These are phyloP conservation scores for Leptura quadrifasciata DNA, from an alignment of 2,888 invertebrate genomes.

Conservation along the genomic window DNA sequence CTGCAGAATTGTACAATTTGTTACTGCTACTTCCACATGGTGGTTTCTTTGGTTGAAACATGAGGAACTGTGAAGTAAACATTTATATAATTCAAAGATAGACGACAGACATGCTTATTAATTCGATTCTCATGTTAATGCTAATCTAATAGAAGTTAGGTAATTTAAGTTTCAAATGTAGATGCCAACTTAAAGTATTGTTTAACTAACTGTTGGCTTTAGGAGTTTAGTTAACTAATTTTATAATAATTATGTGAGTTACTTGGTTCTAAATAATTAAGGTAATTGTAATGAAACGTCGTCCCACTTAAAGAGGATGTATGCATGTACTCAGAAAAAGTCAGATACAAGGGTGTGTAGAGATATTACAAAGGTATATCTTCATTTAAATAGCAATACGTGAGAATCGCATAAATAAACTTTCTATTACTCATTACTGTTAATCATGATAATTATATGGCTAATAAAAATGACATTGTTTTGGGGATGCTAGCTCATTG, in stretches of 20 bases:
- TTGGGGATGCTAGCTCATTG: too few species aligned
- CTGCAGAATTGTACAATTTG: conserved; percentile 42
- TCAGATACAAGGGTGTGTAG: background rate
- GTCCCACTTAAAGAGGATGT: background rate
- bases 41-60: conserved; percentile 46
- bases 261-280: background rate
- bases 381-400: background rate
- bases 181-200: conserved; percentile 25
- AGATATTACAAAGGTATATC: background rate
- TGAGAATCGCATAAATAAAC: too few species aligned
- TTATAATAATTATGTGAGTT: conserved; percentile 26
- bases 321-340: background rate
- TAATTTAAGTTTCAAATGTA: conserved; percentile 30
- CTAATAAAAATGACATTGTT: too few species aligned
- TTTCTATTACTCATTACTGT: too few species aligned
- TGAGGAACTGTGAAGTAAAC: conserved; percentile 42
- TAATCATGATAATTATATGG: too few species aligned
- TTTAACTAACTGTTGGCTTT: conserved; percentile 17
- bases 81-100: conserved; percentile 46
- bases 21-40: conserved; percentile 51
- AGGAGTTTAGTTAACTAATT: conserved; percentile 33
- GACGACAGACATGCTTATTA: conserved; percentile 39
- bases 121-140: conserved; percentile 45
- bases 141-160: conserved; percentile 25
- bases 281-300: conserved; percentile 1